Evolutionary conservation across 2,113 vertebrate genomes (phyloP), one percentile per base, ranked within the genome.

Genomic region (Azemiops feae): DNA sequence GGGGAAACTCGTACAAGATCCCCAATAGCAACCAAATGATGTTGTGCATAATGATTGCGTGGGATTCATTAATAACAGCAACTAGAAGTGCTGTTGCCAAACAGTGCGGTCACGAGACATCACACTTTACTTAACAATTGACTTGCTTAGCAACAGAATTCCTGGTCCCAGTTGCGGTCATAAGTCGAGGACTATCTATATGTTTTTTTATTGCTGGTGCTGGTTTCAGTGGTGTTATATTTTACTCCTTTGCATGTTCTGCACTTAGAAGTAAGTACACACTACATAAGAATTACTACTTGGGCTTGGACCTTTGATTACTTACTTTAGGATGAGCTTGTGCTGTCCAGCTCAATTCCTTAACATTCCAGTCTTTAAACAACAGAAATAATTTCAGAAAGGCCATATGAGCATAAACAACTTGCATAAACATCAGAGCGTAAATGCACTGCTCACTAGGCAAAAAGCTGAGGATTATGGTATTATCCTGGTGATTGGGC

Each of bases 11-110:
- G 16, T 20, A 39, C 14, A 34, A 74, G n/a, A 7, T 18, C n/a
- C n/a, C 69, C 39, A 74, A 81, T 1, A 18, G 34, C n/a, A 39
- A 81, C 18, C 69, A 39, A 20, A 5, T 39, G 69, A 74, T 39
- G 5, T 34, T 0, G 1, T 39, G n/a, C 69, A 34, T 74, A 74
- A 74, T 18, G n/a, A 74, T 14, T 0, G n/a, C 0, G 5, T 34
- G 14, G 14, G 2, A 74, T 74, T 74, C 14, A 14, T 74, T 74
- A 74, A 74, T 18, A 74, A 34, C 5, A 18, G 64, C 64, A 74
- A 74, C 14, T 74, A 14, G 30, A 74, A 74, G 64, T 74, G 64
- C 64, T 74, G 64, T 74, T 74, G 12, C 12, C 34, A 74, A 39
- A 74, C 69, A 74, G n/a, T 6, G 16, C 1, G 2, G 16, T 39